These are phyloP conservation scores for Bombus vancouverensis DNA, from an alignment of 1,140 invertebrate species.

Conservation along the genomic window DNA sequence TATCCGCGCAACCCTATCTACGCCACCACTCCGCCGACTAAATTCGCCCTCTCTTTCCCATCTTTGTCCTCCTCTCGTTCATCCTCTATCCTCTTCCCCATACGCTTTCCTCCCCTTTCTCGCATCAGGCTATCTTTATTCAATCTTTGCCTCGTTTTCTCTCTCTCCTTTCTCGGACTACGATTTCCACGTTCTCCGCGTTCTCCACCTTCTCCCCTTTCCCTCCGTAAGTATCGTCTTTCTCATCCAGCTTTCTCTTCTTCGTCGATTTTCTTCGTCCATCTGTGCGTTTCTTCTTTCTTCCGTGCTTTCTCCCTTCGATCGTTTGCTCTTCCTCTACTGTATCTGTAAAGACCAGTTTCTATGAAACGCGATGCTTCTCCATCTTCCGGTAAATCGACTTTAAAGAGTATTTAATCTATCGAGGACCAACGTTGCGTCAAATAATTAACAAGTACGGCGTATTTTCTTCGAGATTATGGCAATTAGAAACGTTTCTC, in stretches of 20 bases:
- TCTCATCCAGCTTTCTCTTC: constrained; percentile 54
- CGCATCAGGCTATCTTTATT: neutral
- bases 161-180: neutral
- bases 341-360: too few relatives aligned
- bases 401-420: too few relatives aligned
- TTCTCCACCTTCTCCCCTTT: constrained; percentile 42
- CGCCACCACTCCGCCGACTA: constrained; percentile 35
- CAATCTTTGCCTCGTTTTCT: constrained; percentile 22
- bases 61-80: constrained; percentile 35
- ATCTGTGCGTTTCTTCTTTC: neutral
- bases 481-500: too few relatives aligned
- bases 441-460: too few relatives aligned
- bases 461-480: too few relatives aligned
- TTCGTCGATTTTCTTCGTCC: neutral
- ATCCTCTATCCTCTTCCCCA: constrained; percentile 25
- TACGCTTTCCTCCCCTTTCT: constrained; percentile 3
- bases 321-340: neutral
- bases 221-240: constrained; percentile 55
- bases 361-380: too few relatives aligned
- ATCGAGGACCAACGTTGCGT: too few relatives aligned
- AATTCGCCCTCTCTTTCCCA: constrained; percentile 38
- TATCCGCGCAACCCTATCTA: constrained; percentile 49
- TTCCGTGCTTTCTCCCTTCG: neutral
- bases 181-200: constrained; percentile 46
- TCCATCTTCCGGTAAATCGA: too few relatives aligned